Evolutionary conservation across 2,113 vertebrate species (phyloP), one percentile per base, ranked within the genome.

Genomic region (Ptilonorhynchus violaceus): DNA sequence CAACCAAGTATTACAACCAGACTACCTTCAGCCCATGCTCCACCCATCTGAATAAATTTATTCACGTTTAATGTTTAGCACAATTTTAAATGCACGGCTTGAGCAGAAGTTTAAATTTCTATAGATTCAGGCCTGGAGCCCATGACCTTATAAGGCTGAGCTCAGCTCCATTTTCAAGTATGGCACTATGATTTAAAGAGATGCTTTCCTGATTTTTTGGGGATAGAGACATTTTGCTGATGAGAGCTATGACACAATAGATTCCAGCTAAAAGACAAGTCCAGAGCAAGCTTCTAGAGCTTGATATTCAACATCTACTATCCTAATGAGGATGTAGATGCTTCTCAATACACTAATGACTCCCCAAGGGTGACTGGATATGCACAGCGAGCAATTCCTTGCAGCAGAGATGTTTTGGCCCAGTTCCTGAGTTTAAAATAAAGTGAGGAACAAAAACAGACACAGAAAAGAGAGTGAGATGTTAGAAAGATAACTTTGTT

Each of bases 341-440:
- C 35, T 68, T 72, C 52, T 74, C 35, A 59, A 17, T 11, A 59
- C 18, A 67, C 47, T 52, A 68, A 68, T 62, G 68, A 94, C 49
- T 76, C 64, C 49, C 42, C 66, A 50, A 62, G 83, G 42, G 52
- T 78, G 89, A 64, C 1, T 94, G 89, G 81, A 96, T 94, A 68
- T 88, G 50, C 84, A 39, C 77, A 96, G 77, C 89, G 78, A 89
- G 63, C 20, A 1, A 47, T 84, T 93, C 78, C 95, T 96, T 89
- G 87, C 8, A 9, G 86, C 85, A 94, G 87, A 91, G 89, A 83
- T 74, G 73, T 89, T 97, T 97, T 97, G 91, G 93, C 95, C 93
- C 95, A 96, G 95, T 96, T 97, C 91, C 90, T 90, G 92, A 88
- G 55, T 88, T 92, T 89, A 56, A 94, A 91, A 85, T 55, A 23